phyloP scores from a whole-genome alignment of 2,113 vertebrate genomes.

The Rhinolophus ferrumequinum region DNA sequence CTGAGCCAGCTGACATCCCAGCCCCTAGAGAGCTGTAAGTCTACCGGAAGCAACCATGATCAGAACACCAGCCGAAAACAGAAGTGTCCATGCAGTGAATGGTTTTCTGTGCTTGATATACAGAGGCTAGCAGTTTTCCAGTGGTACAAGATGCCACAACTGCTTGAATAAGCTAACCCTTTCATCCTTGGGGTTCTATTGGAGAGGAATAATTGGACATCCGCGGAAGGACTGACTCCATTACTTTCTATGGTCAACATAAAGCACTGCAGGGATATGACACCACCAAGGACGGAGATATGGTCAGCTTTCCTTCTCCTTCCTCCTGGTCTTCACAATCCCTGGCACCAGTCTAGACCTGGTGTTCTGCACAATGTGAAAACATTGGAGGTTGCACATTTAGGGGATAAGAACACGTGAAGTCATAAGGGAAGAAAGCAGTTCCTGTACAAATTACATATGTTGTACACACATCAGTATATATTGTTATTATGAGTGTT shows the following conservation, averaged over 20 bases:
- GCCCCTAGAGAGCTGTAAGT: not conserved
- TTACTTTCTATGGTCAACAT: not conserved
- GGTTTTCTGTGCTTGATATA: fast-evolving
- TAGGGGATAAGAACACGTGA: not conserved
- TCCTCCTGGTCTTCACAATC: not conserved
- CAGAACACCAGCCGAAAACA: not conserved
- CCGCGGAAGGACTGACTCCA: not conserved
- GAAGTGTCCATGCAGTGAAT: fast-evolving
- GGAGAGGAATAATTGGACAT: not conserved
- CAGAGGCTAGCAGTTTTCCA: not conserved
- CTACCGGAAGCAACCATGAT: not conserved
- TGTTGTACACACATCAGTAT: not conserved
- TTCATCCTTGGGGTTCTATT: not conserved
- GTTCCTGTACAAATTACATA: not conserved
- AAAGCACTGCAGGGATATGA: not conserved
- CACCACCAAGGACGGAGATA: not conserved
- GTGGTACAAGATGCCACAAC: not conserved
- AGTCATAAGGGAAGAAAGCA: not conserved
- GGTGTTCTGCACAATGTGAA: too few species aligned
- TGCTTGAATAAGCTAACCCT: not conserved
- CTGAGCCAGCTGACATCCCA: fast-evolving
- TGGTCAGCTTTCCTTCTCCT: not conserved
- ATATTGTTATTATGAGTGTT: not conserved
- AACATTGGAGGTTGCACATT: not conserved
- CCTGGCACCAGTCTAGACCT: not conserved